phyloP scores from a whole-genome alignment of 2,113 vertebrate species.

The Bubalus kerabau region DNA sequence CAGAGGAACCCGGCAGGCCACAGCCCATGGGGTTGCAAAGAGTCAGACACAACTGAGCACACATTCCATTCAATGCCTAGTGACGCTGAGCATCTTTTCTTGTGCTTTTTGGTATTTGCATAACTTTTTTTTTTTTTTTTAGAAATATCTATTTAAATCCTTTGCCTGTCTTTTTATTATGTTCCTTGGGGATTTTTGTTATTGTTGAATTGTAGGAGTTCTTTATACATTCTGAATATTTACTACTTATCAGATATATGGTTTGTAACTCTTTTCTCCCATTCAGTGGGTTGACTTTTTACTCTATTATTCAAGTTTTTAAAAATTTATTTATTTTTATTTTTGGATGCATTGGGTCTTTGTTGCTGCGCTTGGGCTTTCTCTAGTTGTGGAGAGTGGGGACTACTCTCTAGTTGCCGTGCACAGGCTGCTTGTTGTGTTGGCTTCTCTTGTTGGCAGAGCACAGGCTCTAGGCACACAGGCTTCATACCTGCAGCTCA shows the following conservation, averaged over 20 bases:
- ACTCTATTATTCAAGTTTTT: background rate
- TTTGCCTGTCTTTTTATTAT: background rate
- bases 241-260: background rate
- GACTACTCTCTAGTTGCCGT: background rate
- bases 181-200: background rate
- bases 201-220: background rate
- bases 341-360: background rate
- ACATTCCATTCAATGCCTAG: background rate
- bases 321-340: rapidly evolving
- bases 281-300: background rate
- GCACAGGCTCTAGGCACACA: background rate
- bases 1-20: background rate
- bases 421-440: rapidly evolving
- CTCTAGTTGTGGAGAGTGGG: background rate
- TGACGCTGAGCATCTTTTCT: background rate
- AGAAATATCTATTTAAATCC: background rate
- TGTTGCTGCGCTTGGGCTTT: background rate
- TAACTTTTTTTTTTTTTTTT: background rate
- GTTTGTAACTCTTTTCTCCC: background rate
- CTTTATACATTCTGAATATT: background rate
- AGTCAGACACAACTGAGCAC: background rate
- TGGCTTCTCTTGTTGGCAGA: background rate
- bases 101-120: background rate
- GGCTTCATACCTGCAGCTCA: background rate
- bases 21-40: background rate